Conservation (phyloP, 2,888 invertebrate species). For the Diploptera punctata region DNA sequence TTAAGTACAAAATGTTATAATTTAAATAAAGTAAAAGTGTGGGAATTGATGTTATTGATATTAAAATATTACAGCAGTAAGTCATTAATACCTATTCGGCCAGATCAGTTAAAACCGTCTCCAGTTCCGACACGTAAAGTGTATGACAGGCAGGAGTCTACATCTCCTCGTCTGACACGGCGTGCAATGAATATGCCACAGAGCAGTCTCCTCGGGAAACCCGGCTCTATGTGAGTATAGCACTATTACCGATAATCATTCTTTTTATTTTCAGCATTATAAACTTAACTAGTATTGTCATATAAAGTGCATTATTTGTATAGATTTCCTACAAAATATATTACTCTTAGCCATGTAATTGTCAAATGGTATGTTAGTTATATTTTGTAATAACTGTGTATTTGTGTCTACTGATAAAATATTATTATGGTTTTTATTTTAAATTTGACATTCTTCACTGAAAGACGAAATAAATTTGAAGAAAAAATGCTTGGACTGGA, state of each 20-base stretch:
- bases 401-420: neutral
- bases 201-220: constrained; percentile 47
- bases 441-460: too few relatives aligned
- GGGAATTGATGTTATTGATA: too few relatives aligned
- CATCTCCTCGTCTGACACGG: constrained; percentile 48
- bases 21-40: too few relatives aligned
- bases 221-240: constrained; percentile 49
- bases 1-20: too few relatives aligned
- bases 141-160: constrained; percentile 49
- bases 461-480: too few relatives aligned
- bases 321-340: neutral
- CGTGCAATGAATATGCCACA: constrained; percentile 41
- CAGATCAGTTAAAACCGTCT: constrained; percentile 46
- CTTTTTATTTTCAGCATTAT: too few relatives aligned
- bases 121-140: constrained; percentile 50
- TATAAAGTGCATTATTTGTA: neutral
- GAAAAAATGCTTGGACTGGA: too few relatives aligned
- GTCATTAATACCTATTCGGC: neutral
- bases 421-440: too few relatives aligned
- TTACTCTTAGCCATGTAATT: too few relatives aligned
- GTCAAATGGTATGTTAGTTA: neutral
- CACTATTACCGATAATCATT: neutral
- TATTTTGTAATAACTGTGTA: neutral
- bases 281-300: too few relatives aligned
- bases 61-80: too few relatives aligned